Evolutionary conservation across 2,888 invertebrate genomes (phyloP).

Genomic region (Deilephila elpenor): DNA sequence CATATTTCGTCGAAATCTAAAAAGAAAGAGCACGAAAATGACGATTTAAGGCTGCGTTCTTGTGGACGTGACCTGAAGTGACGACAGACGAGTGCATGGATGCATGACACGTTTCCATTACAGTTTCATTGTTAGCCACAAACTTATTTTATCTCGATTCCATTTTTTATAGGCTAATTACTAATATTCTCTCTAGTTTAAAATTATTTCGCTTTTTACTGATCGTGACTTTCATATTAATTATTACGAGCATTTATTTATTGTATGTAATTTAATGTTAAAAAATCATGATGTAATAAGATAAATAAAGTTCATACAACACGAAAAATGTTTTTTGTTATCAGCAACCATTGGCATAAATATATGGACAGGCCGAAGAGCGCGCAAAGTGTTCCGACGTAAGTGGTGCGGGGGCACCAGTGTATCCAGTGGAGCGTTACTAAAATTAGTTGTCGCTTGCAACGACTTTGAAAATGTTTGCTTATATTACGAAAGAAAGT

Average conservation of each 20-base stretch:
- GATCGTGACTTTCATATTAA: slow-evolving; percentile 65
- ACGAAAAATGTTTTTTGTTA: slow-evolving; percentile 31
- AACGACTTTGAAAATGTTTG: too few species aligned
- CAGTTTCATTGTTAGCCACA: slow-evolving; percentile 19
- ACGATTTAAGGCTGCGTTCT: background rate
- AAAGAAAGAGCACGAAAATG: background rate
- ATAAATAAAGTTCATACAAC: slow-evolving; percentile 77
- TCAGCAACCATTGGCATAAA: too few species aligned
- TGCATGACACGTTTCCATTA: slow-evolving; percentile 12
- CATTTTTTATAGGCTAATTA: slow-evolving; percentile 31
- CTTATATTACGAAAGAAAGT: too few species aligned
- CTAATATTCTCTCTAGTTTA: slow-evolving; percentile 37
- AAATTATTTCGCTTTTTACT: slow-evolving; percentile 61
- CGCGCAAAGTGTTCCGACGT: too few species aligned
- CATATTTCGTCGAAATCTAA: background rate
- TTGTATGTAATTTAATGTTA: slow-evolving; percentile 77
- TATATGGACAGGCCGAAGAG: too few species aligned
- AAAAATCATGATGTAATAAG: slow-evolving; percentile 78
- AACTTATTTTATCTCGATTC: slow-evolving; percentile 27
- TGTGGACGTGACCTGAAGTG: slow-evolving; percentile 1
- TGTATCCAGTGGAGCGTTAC: too few species aligned
- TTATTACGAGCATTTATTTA: slow-evolving; percentile 80
- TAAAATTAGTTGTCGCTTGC: too few species aligned
- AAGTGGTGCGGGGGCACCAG: too few species aligned
- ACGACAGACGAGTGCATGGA: slow-evolving; percentile 19